Evolutionary conservation across 2,113 vertebrate genomes (phyloP).

Genomic region (Chrysochloris asiatica): DNA sequence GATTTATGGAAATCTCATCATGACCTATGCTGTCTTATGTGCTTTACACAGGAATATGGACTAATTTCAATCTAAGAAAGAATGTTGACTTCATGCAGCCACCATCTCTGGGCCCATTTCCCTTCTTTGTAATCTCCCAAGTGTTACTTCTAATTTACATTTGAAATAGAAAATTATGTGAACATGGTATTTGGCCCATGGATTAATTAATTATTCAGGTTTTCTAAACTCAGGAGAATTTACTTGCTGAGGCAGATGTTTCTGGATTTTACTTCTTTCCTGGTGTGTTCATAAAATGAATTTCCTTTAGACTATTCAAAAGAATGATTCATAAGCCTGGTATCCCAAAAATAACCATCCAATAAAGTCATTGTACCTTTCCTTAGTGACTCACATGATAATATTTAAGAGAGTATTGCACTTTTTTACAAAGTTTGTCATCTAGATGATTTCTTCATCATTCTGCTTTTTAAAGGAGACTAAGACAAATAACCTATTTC

Average conservation of each 20-base stretch:
- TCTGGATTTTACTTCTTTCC: slow-evolving; percentile 9
- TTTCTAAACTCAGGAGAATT: slow-evolving; percentile 40
- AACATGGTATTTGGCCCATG: background rate
- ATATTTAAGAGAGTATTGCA: background rate
- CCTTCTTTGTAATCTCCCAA: slow-evolving; percentile 26
- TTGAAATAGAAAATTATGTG: slow-evolving; percentile 29
- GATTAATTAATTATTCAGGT: slow-evolving; percentile 15
- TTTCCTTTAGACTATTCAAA: background rate
- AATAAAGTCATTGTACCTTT: background rate
- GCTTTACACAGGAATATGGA: slow-evolving; percentile 49
- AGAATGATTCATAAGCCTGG: background rate
- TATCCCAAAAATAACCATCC: background rate
- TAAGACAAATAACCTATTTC: slow-evolving; percentile 1
- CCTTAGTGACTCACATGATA: background rate
- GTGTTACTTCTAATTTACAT: slow-evolving; percentile 35
- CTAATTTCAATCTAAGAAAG: slow-evolving; percentile 1
- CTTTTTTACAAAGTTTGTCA: background rate
- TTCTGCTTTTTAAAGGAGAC: background rate
- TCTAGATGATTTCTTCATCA: background rate
- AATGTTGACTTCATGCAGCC: background rate
- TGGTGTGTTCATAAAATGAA: background rate
- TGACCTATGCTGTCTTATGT: slow-evolving; percentile 72
- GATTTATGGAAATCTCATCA: slow-evolving; percentile 71
- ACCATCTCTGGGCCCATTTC: slow-evolving; percentile 35
- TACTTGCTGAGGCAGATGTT: background rate